Conservation (phyloP, 2,113 vertebrate genomes). For the Oryzias javanicus region DNA sequence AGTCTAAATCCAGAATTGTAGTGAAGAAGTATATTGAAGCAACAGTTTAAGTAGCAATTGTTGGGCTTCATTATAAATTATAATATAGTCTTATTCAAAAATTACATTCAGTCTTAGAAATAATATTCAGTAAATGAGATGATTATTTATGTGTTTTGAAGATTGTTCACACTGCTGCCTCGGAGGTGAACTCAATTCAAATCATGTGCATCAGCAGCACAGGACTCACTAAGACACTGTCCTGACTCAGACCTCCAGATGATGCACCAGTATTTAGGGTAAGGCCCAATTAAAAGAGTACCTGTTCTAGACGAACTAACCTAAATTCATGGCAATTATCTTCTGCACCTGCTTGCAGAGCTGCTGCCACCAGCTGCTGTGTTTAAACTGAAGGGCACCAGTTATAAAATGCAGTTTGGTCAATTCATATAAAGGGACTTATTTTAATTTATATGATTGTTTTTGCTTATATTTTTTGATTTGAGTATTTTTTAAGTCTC, state of each 20-base stretch:
- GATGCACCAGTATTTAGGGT: conserved; percentile 61
- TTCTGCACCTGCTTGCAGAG: conserved; percentile 60
- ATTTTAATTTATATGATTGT: too few relatives aligned
- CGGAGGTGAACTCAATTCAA: not conserved
- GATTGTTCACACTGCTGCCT: not conserved
- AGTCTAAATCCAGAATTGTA: too few relatives aligned
- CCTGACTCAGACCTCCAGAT: conserved; percentile 18
- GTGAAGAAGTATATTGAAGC: too few relatives aligned
- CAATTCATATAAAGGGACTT: too few relatives aligned
- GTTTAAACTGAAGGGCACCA: not conserved
- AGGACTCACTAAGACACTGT: not conserved
- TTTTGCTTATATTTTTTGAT: too few relatives aligned
- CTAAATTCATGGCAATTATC: conserved; percentile 55
- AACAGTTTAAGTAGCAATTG: too few relatives aligned
- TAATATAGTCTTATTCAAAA: too few relatives aligned
- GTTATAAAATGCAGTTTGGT: too few relatives aligned
- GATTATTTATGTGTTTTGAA: not conserved
- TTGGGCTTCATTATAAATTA: too few relatives aligned
- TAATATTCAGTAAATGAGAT: too few relatives aligned
- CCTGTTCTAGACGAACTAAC: conserved; percentile 51
- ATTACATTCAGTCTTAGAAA: too few relatives aligned
- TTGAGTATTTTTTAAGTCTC: too few relatives aligned
- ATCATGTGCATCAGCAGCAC: not conserved
- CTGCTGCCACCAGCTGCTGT: conserved; percentile 51
- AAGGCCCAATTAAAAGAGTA: conserved; percentile 66